Evolutionary conservation across 2,888 invertebrate genomes (phyloP).

Genomic region (Adelognathus sp.): DNA sequence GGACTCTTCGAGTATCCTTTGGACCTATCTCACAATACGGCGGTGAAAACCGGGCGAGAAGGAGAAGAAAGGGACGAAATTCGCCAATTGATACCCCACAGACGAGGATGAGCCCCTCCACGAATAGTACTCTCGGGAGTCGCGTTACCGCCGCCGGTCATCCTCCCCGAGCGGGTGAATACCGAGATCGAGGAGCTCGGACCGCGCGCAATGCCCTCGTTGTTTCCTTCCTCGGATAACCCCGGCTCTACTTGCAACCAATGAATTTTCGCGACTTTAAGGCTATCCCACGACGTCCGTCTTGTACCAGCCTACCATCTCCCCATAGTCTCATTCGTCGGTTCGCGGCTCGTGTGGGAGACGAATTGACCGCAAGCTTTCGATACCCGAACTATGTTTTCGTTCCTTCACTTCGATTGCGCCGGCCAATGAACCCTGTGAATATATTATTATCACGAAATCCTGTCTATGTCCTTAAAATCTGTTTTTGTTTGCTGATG

Average conservation of each 20-base stretch:
- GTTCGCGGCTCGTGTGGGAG: conserved; percentile 10
- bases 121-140: conserved; percentile 75
- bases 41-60: background rate
- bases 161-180: conserved; percentile 39
- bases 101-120: conserved; percentile 57
- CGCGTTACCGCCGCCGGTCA: conserved; percentile 40
- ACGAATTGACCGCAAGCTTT: conserved; percentile 20
- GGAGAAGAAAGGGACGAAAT: conserved; percentile 39
- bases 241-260: conserved; percentile 29
- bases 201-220: conserved; percentile 1
- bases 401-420: background rate
- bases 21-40: background rate
- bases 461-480: too few species aligned
- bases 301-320: conserved; percentile 42
- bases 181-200: conserved; percentile 36
- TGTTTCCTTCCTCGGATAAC: background rate
- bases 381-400: background rate
- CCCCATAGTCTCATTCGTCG: conserved; percentile 52
- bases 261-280: conserved; percentile 54
- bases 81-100: conserved; percentile 77
- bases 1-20: conserved; percentile 15
- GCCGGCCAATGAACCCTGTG: background rate
- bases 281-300: conserved; percentile 46
- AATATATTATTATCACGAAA: background rate
- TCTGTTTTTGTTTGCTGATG: too few species aligned